Evolutionary conservation across 2,888 invertebrate genomes (phyloP).

Genomic region (Habrosyne pyritoides): DNA sequence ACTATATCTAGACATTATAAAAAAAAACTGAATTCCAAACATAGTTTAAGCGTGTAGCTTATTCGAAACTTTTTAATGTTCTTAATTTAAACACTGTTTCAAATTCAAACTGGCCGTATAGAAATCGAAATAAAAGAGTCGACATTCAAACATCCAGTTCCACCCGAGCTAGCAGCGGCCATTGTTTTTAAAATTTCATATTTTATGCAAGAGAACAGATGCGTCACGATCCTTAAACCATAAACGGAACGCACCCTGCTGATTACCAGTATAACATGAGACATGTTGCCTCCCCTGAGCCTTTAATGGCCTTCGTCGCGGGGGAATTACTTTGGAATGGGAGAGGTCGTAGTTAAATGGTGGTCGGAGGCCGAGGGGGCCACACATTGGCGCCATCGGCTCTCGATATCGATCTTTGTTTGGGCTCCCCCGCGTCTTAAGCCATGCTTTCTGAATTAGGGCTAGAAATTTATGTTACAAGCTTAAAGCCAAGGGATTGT

Average conservation of each 20-base stretch:
- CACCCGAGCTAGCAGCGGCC: slow-evolving; percentile 35
- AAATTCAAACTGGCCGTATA: background rate
- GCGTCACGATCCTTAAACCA: slow-evolving; percentile 74
- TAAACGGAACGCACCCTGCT: slow-evolving; percentile 71
- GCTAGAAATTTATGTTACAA: slow-evolving; percentile 71
- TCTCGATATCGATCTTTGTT: slow-evolving; percentile 80
- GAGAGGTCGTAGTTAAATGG: slow-evolving; percentile 59
- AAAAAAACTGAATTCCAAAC: too few relatives aligned
- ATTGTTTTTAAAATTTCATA: slow-evolving; percentile 67
- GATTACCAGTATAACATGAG: slow-evolving; percentile 51
- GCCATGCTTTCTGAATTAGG: slow-evolving; percentile 69
- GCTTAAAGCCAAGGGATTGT: slow-evolving; percentile 54
- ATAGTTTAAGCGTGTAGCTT: too few relatives aligned
- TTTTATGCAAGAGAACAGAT: slow-evolving; percentile 76
- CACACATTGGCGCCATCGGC: slow-evolving; percentile 73
- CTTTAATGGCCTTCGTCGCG: slow-evolving; percentile 45
- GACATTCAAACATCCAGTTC: slow-evolving; percentile 27
- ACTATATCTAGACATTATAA: too few relatives aligned
- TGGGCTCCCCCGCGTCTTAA: slow-evolving; percentile 73
- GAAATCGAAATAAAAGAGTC: slow-evolving; percentile 9
- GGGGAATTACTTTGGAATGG: slow-evolving; percentile 55
- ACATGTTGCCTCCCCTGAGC: slow-evolving; percentile 46
- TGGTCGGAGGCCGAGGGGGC: slow-evolving; percentile 58
- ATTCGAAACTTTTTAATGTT: background rate
- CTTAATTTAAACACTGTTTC: background rate